These are phyloP conservation scores for Gandaritis pyraliata DNA, from an alignment of 2,888 invertebrate genomes.

Conservation along the genomic window DNA sequence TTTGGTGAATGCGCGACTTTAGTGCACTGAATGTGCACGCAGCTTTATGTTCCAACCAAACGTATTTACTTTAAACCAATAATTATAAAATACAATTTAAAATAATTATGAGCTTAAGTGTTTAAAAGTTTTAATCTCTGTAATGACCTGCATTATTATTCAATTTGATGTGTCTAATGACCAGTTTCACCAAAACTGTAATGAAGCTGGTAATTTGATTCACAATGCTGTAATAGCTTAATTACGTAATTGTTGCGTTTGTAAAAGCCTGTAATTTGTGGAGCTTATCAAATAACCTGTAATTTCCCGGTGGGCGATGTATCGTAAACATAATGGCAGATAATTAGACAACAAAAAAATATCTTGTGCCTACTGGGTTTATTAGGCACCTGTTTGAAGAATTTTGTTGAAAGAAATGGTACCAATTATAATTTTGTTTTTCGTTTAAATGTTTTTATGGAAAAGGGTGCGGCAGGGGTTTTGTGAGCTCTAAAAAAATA, in stretches of 20 bases:
- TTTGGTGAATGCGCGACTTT: too few species aligned
- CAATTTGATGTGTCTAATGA: conserved; percentile 9
- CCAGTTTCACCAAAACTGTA: conserved; percentile 16
- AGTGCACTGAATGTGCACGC: not conserved
- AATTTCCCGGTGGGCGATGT: conserved; percentile 27
- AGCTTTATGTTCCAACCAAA: too few species aligned
- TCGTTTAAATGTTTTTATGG: conserved; percentile 9
- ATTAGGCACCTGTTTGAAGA: conserved; percentile 5
- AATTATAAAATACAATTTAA: conserved; percentile 5
- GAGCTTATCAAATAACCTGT: conserved; percentile 27
- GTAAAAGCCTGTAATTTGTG: conserved; percentile 22
- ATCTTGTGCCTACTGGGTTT: conserved; percentile 5
- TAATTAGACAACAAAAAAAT: conserved; percentile 34
- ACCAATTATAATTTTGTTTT: not conserved
- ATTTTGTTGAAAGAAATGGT: conserved; percentile 2
- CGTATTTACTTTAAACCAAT: not conserved
- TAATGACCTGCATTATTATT: conserved; percentile 16
- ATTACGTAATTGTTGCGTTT: conserved; percentile 37
- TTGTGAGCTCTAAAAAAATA: not conserved
- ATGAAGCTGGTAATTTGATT: conserved; percentile 24
- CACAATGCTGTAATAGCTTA: conserved; percentile 35
- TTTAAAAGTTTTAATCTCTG: conserved; percentile 7
- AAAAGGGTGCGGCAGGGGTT: conserved; percentile 2
- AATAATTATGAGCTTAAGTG: conserved; percentile 2
- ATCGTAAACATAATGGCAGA: conserved; percentile 38